Conservation (phyloP, 2,113 vertebrate genomes). For the Apteryx mantelli region DNA sequence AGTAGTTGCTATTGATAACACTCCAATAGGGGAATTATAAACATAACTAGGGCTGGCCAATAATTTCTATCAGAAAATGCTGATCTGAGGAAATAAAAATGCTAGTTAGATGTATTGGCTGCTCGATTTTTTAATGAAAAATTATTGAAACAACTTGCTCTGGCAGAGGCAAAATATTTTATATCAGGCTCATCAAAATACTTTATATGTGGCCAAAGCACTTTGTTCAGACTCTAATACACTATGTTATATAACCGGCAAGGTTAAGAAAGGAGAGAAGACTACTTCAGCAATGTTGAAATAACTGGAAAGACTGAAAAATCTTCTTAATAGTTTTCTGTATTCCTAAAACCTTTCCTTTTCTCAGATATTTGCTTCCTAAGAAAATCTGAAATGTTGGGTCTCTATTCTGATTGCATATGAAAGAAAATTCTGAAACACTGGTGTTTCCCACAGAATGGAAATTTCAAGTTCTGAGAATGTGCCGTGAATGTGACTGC, state of each 20-base stretch:
- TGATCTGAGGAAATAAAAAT: slow-evolving; percentile 7
- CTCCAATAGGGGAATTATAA: neutral
- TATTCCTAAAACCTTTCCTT: neutral
- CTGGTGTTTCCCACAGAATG: neutral
- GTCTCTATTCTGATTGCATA: neutral
- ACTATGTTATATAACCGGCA: neutral
- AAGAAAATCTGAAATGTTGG: neutral
- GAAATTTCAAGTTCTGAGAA: neutral
- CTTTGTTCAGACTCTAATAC: neutral
- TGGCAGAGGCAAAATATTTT: slow-evolving; percentile 2
- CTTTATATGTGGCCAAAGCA: neutral
- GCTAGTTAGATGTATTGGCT: neutral
- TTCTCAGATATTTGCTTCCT: neutral
- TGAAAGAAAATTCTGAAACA: neutral
- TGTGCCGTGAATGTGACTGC: neutral
- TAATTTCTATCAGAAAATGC: neutral
- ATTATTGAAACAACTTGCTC: neutral
- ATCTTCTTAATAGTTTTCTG: neutral
- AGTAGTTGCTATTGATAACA: neutral
- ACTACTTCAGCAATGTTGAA: neutral
- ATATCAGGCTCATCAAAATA: neutral
- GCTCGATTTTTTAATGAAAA: neutral
- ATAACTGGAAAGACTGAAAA: neutral
- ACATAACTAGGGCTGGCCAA: neutral
- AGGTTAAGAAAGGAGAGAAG: neutral